Evolutionary conservation across 2,113 vertebrate genomes (phyloP).

Genomic region (Cichladusa arquata): DNA sequence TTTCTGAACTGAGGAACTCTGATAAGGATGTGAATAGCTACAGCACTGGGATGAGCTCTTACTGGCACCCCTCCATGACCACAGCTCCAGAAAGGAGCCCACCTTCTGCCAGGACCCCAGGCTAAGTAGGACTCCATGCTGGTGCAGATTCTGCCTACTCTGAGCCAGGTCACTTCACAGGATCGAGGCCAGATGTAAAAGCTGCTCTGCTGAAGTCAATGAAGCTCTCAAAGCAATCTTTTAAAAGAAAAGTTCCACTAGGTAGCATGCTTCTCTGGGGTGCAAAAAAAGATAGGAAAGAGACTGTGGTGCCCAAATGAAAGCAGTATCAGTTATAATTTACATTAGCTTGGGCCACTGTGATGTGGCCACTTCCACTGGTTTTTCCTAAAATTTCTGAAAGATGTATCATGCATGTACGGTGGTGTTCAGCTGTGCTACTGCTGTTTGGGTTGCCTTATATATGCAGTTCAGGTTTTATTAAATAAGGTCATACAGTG

Average conservation of each 20-base stretch:
- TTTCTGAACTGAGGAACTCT: not conserved
- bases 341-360: not conserved
- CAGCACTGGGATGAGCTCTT: not conserved
- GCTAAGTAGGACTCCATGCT: not conserved
- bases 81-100: not conserved
- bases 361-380: not conserved
- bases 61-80: accelerated
- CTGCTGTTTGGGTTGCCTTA: not conserved
- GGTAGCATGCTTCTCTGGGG: not conserved
- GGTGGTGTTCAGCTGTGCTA: not conserved
- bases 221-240: not conserved
- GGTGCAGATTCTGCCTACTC: not conserved
- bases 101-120: not conserved
- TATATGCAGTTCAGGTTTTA: not conserved
- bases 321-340: not conserved
- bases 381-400: not conserved
- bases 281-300: not conserved
- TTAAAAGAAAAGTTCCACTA: not conserved
- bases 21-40: not conserved
- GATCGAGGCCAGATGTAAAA: not conserved
- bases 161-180: not conserved
- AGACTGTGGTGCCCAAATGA: not conserved
- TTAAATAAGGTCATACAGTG: not conserved
- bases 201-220: not conserved
- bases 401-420: not conserved